These are phyloP conservation scores for Esperia sulphurella DNA, from an alignment of 2,888 invertebrate genomes.

Conservation along the genomic window DNA sequence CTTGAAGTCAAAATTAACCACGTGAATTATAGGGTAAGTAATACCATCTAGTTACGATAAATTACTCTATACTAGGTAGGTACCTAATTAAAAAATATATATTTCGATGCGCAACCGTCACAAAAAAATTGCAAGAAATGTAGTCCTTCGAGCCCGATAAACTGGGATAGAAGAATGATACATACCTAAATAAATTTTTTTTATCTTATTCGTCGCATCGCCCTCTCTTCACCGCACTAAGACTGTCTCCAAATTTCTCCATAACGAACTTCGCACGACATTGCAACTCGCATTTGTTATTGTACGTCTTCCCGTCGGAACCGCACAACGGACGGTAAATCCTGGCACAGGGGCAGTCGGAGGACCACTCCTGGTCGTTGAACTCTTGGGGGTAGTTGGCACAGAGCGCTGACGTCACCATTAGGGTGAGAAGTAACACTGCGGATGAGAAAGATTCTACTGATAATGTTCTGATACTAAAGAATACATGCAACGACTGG, in stretches of 20 bases:
- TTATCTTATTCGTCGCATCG: constrained; percentile 26
- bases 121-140: too few relatives aligned
- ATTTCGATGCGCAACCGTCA: too few relatives aligned
- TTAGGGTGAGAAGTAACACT: constrained; percentile 37
- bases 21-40: too few relatives aligned
- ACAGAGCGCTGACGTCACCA: constrained; percentile 22
- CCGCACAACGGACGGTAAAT: constrained; percentile 65
- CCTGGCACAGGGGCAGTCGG: constrained; percentile 51
- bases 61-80: too few relatives aligned
- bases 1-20: too few relatives aligned
- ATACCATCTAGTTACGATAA: too few relatives aligned
- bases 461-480: too few relatives aligned
- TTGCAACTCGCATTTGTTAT: constrained; percentile 56
- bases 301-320: constrained; percentile 48
- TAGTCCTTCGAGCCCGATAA: too few relatives aligned
- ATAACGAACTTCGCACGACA: constrained; percentile 36
- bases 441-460: constrained; percentile 17
- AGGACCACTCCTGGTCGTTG: background rate
- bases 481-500: too few relatives aligned
- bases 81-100: too few relatives aligned
- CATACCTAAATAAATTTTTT: constrained; percentile 1
- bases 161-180: background rate
- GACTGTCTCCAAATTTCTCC: constrained; percentile 14
- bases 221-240: constrained; percentile 17
- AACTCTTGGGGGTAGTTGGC: background rate